Evolutionary conservation across 2,113 vertebrate genomes (phyloP).

Genomic region (Fregetta grallaria): DNA sequence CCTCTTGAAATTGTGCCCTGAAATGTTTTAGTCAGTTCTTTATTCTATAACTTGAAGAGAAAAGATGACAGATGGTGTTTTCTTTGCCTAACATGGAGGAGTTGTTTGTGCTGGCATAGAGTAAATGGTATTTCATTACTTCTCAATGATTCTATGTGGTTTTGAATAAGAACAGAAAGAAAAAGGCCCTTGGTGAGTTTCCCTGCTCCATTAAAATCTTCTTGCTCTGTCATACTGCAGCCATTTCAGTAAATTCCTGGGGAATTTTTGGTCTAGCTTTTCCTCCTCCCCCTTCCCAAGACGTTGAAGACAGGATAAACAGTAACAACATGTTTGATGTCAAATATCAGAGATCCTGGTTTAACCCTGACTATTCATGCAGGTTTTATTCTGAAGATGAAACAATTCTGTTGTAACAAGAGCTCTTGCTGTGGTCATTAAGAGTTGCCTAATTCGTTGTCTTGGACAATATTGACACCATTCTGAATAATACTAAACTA

Average conservation of each 20-base stretch:
- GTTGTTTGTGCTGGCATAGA: slow-evolving; percentile 32
- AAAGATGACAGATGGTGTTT: slow-evolving; percentile 41
- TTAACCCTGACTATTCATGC: not conserved
- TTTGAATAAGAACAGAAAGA: not conserved
- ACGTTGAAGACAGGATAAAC: not conserved
- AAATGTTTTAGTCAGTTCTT: not conserved
- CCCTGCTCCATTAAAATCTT: not conserved
- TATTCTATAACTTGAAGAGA: not conserved
- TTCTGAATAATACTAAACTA: not conserved
- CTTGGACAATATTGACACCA: not conserved
- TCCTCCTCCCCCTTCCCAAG: not conserved
- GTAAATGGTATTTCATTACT: slow-evolving; percentile 19
- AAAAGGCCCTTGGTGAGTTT: not conserved
- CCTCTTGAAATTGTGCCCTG: not conserved
- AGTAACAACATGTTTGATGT: not conserved
- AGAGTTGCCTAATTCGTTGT: not conserved
- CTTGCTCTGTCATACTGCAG: not conserved
- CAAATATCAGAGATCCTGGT: not conserved
- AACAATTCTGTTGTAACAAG: not conserved
- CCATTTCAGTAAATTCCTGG: not conserved
- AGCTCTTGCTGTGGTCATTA: not conserved
- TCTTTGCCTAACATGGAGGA: slow-evolving; percentile 7
- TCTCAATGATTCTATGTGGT: not conserved
- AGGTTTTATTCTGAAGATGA: not conserved
- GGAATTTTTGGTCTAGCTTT: not conserved